Evolutionary conservation across 2,797 vertebrate species (phyloP), one percentile per base, ranked within the genome.

Genomic region (Dendrocincla fuliginosa): DNA sequence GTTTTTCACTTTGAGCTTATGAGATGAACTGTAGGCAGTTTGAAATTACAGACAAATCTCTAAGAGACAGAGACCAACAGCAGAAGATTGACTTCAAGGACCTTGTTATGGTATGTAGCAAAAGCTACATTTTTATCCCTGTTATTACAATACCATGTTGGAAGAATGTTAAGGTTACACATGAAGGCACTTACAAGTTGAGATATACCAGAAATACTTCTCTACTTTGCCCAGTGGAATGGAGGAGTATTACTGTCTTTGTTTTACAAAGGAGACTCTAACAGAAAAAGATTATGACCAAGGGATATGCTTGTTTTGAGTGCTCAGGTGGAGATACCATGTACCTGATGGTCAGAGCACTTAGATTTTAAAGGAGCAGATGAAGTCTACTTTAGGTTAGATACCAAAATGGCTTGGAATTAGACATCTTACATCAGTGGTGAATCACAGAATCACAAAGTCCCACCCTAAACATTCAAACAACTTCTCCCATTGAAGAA

Each of bases 11-110:
- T 75, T 16, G 18, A 92, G n/a, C 13, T 88, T 91, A 59, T 76
- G 52, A 74, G 52, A 37, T 59, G 59, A 95, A 84, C 44, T 60
- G 18, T 50, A 90, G 56, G 25, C 44, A 89, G 57, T 75, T 91
- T 78, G 67, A 93, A 89, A 93, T 90, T 89, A 55, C 55, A 60
- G 94, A 70, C 49, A 92, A 94, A 95, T 84, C 44, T 90, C 50
- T 69, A 55, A 47, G 41, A 89, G 67, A 32, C 39, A 82, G 57
- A 92, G 82, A 85, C 84, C 35, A 96, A 92, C 28, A 87, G 49
- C 39, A 93, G 23, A 95, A 84, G 14, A 89, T 53, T 84, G 57
- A 89, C 46, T 86, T 64, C 33, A 61, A 86, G 64, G 25, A 75
- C 56, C 70, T 84, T 91, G 52, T 76, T 75, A 71, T 1, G 0